Base-by-base conservation (phyloP, 2,113 vertebrate genomes). In the Pungitius pungitius region DNA sequence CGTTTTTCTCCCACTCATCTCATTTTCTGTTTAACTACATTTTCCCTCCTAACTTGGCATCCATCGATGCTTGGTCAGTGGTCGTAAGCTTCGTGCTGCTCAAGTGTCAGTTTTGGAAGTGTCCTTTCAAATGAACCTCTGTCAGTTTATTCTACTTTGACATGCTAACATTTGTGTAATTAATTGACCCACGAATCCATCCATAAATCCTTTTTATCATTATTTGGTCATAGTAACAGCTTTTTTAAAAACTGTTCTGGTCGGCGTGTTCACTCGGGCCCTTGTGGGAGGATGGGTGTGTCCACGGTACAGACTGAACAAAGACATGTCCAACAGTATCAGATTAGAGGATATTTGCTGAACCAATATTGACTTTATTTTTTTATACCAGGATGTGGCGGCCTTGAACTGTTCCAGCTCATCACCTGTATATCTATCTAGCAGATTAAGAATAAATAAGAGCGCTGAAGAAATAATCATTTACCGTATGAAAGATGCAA, bases 301-400 rank as follows among this genome's bases (percentile, higher is more conserved):
- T 60, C 30, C 49, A 13, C 49, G 72, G 57, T 68, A 66, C 30
- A n/a, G 42, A 43, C 35, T 75, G 69, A 69, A 62, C 42, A 81
- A 70, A 75, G 80, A 76, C 65, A 45, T 51, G 72, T 73, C 63
- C 18, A 42, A 68, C 33, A 22, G 18, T 55, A 66, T 83, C 51
- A 40, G 26, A 59, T 39, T 58, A 82, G 47, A 69, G 76, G 73
- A 51, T 81, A 81, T 88, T 92, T 89, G 75, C 78, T 84, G 30
- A 79, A 47, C 73, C 83, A 88, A 90, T 89, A 89, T 89, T 90
- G 88, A 90, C 85, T 27, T 17, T 37, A 65, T 81, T 70, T 82
- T 61, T 64, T 75, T 69, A 78, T 64, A 67, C 69, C 80, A 73
- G 81, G 77, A 85, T 76, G 58, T 84, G 77, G 14, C 60, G 59